A percentile compares a stretch with the other conserved stretches of the same genome.
Conservation (phyloP, 2,113 vertebrate species). For the Aplodontia rufa region DNA sequence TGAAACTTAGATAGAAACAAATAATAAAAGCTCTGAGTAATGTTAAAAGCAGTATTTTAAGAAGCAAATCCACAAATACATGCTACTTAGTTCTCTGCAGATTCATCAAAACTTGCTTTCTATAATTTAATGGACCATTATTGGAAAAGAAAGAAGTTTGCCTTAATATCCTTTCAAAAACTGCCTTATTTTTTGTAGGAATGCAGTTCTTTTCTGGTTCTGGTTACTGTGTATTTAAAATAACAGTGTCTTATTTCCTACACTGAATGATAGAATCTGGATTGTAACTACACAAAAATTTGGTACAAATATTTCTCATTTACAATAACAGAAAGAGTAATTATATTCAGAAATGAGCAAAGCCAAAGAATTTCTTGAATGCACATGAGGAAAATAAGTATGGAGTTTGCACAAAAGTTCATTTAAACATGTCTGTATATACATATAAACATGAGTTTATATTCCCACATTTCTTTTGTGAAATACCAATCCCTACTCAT, state of each 20-base stretch:
- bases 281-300: neutral
- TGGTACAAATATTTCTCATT: neutral
- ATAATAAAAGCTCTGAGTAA: neutral
- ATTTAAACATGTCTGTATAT: neutral
- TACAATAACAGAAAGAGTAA: neutral
- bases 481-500: neutral
- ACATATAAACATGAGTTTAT: neutral
- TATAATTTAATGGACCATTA: neutral
- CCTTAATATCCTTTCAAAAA: neutral
- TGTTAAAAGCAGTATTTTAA: neutral
- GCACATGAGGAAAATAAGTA: neutral
- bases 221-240: neutral
- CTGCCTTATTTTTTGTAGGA: neutral
- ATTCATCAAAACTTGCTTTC: neutral
- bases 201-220: neutral
- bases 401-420: neutral
- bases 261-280: neutral
- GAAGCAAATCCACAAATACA: neutral
- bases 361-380: neutral
- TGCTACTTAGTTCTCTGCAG: neutral
- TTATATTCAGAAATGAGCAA: constrained; percentile 19
- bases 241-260: neutral
- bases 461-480: neutral
- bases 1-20: neutral
- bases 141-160: neutral